Base-by-base conservation (phyloP, 2,888 invertebrate genomes). In the Mystacides longicornis region DNA sequence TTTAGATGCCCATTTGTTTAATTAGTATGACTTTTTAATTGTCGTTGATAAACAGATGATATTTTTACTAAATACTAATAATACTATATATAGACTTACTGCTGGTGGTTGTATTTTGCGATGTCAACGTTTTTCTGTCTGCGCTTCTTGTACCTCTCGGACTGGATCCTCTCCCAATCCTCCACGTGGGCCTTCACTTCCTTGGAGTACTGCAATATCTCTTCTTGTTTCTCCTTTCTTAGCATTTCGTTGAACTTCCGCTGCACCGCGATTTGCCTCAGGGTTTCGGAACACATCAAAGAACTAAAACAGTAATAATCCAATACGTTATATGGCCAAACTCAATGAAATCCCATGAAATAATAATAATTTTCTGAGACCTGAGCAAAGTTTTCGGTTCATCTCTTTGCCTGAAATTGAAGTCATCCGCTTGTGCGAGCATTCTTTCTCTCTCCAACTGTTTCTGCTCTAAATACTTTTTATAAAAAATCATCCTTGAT, bases 391-490 rank as follows among this genome's bases (percentile, higher is more conserved):
- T 61, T 60, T 76, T 77, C 0, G 76, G 76, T 3, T 74, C 76
- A 57, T 77, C 77, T 59, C 71, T 75, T 58, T 73, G 73, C 63
- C 74, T 73, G 64, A 77, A 77, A 42, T 75, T 62, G 9, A 67
- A 65, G 54, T 77, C 76, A 49, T 75, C 63, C 14, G 77, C 76
- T 60, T 69, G 71, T 64, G 66, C 65, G 69, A 75, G 68, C 51
- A 76, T 67, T 3, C 67, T 67, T 59, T 68, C 65, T 56, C 72
- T 72, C 53, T 74, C 67, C 5, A 47, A 23, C 19, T 33, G 49
- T 37, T 59, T 57, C 22, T 31, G 50, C 42, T 57, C 57, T 31
- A 61, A 51, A 20, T 59, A 47, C 33, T 57, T 14, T 46, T 51
- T 46, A 33, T 59, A 59, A 43, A 57, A 61, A 31, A 45, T 20